Conservation (phyloP, 2,797 vertebrate genomes). For the Babyrousa celebensis region DNA sequence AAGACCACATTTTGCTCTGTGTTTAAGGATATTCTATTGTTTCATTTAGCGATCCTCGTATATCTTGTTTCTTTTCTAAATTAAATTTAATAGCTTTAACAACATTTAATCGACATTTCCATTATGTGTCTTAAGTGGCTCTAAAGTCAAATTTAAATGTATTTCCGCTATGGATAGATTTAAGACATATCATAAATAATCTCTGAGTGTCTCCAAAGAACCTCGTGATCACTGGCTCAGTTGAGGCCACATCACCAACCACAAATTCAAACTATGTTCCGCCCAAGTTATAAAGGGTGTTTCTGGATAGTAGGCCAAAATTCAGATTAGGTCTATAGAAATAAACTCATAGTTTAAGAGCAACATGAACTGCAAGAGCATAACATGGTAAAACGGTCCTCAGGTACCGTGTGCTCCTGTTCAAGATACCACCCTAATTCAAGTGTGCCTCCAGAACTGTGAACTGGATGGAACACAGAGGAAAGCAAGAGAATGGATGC, state of each 20-base stretch:
- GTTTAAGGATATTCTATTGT: constrained; percentile 7
- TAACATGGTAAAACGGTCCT: background rate
- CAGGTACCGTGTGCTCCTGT: background rate
- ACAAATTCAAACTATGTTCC: constrained; percentile 21
- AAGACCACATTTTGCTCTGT: constrained; percentile 54
- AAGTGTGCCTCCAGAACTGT: background rate
- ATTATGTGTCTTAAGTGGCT: background rate
- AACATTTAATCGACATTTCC: constrained; percentile 51
- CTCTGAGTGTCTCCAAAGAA: constrained; percentile 60
- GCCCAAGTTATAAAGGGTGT: background rate
- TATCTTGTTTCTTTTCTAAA: constrained; percentile 45
- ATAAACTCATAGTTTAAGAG: constrained; percentile 12
- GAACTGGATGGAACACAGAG: constrained; percentile 9
- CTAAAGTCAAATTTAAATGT: constrained; percentile 35
- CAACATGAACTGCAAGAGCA: background rate
- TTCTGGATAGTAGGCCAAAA: constrained; percentile 65
- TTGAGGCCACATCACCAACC: background rate
- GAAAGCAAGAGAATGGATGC: background rate
- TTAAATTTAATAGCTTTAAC: constrained; percentile 47
- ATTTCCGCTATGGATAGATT: constrained; percentile 45
- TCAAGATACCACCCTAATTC: background rate
- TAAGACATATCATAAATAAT: constrained; percentile 55
- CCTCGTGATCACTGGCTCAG: background rate
- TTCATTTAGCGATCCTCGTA: constrained; percentile 28
- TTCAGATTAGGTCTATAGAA: constrained; percentile 37